Percentiles rank a stretch among this genome's conserved stretches.
Conservation (phyloP, 2,797 vertebrate genomes). For the Argya squamiceps region DNA sequence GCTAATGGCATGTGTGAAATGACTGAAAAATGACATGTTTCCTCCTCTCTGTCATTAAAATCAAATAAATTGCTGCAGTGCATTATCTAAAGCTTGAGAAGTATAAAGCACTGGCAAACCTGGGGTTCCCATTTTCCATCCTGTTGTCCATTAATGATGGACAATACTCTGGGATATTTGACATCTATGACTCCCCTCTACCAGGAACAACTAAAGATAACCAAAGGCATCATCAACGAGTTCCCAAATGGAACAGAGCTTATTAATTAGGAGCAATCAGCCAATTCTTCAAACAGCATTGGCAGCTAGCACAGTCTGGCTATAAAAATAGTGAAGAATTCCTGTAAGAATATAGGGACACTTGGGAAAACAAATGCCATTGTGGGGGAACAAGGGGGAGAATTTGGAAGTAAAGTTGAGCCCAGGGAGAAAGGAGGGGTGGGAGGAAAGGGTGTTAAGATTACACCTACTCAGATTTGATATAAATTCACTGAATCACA, state of each 20-base stretch:
- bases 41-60: constrained; percentile 44
- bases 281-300: background rate
- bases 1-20: constrained; percentile 60
- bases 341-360: background rate
- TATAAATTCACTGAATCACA: background rate
- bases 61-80: constrained; percentile 32
- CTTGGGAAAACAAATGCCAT: background rate
- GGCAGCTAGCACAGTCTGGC: background rate
- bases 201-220: background rate
- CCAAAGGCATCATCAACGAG: background rate
- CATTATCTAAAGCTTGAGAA: background rate
- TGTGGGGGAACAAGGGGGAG: background rate
- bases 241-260: background rate
- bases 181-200: background rate
- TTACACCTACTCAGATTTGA: background rate
- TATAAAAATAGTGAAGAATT: background rate
- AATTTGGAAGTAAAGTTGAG: background rate
- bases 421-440: background rate
- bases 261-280: background rate
- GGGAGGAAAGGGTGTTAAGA: too few relatives aligned
- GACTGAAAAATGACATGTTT: constrained; percentile 57
- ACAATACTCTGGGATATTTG: background rate
- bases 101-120: background rate
- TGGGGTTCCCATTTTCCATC: background rate
- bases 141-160: background rate